Conservation (phyloP, 2,888 invertebrate genomes). For the Heliconius aoede region DNA sequence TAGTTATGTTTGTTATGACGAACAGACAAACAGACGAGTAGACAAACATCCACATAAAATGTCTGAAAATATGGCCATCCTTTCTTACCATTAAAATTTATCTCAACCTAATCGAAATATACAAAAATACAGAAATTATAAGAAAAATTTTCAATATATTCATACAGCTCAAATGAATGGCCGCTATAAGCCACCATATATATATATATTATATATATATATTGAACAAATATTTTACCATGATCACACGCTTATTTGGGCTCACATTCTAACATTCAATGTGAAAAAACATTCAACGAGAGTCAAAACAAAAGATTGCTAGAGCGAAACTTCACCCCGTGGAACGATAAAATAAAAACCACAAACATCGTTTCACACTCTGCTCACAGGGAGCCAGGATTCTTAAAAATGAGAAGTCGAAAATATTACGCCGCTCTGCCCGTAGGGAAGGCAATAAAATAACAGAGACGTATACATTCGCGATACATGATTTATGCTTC, state of each 20-base stretch:
- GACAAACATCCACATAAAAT: too few species aligned
- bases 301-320: constrained; percentile 31
- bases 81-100: too few species aligned
- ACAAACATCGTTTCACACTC: constrained; percentile 65
- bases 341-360: constrained; percentile 60
- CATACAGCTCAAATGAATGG: too few species aligned
- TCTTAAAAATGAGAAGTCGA: constrained; percentile 55
- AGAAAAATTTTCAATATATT: background rate
- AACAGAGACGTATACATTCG: constrained; percentile 40
- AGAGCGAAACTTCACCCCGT: constrained; percentile 54
- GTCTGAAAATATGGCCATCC: too few species aligned
- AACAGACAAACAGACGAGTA: too few species aligned
- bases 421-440: constrained; percentile 53
- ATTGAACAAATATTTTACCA: background rate
- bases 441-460: constrained; percentile 54
- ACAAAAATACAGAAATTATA: background rate
- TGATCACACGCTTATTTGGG: background rate
- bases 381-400: constrained; percentile 55
- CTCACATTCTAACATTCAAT: background rate
- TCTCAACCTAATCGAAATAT: too few species aligned
- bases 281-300: constrained; percentile 11
- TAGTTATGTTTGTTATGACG: too few species aligned
- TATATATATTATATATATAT: background rate
- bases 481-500: constrained; percentile 29
- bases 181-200: background rate